phyloP scores from a whole-genome alignment of 2,113 vertebrate species.

The Genyomyrus donnyi region DNA sequence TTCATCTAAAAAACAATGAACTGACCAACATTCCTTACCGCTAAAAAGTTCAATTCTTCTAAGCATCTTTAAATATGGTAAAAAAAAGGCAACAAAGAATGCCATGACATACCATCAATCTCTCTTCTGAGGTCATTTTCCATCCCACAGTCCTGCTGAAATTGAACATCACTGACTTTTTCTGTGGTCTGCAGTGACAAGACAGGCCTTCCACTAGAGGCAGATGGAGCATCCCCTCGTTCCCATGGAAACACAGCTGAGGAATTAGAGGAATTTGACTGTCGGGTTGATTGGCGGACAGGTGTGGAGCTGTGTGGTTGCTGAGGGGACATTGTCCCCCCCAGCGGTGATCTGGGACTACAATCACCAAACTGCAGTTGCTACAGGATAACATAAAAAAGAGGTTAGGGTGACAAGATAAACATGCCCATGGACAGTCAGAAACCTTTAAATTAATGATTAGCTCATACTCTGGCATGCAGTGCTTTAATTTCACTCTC shows the following conservation, averaged over 20 bases:
- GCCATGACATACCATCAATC: slow-evolving; percentile 46
- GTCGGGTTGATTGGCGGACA: slow-evolving; percentile 33
- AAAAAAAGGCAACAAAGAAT: background rate
- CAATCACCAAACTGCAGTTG: slow-evolving; percentile 56
- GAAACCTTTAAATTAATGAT: background rate
- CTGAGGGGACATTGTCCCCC: slow-evolving; percentile 33
- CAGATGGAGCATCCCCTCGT: slow-evolving; percentile 43
- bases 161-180: slow-evolving; percentile 31
- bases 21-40: background rate
- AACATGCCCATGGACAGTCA: background rate
- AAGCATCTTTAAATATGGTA: background rate
- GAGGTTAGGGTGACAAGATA: background rate
- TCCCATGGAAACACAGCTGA: slow-evolving; percentile 65
- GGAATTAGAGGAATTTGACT: slow-evolving; percentile 46
- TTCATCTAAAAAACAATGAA: background rate
- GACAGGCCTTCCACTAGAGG: slow-evolving; percentile 36
- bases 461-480: slow-evolving; percentile 49
- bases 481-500: slow-evolving; percentile 37
- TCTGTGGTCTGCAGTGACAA: slow-evolving; percentile 34
- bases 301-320: slow-evolving; percentile 47
- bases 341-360: slow-evolving; percentile 19
- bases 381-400: slow-evolving; percentile 34
- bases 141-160: slow-evolving; percentile 31
- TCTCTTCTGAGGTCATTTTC: slow-evolving; percentile 41
- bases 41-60: background rate